Evolutionary conservation across 1,140 invertebrate species (phyloP), one percentile per base, ranked within the genome.

Genomic region (Bombus huntii): DNA sequence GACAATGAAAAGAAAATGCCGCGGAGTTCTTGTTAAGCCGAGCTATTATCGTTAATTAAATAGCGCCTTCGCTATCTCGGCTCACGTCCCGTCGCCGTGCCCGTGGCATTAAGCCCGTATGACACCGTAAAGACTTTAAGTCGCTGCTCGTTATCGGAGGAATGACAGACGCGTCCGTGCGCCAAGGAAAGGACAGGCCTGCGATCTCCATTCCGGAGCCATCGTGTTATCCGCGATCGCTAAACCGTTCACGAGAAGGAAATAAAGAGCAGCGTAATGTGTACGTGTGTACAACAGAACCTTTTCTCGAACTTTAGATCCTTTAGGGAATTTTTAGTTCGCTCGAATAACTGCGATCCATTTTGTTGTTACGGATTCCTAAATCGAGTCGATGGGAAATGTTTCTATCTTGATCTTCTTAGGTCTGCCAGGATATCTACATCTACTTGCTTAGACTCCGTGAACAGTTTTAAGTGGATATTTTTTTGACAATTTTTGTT

Each of bases 11-110:
- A 92, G 90, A 89, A 92, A 91, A 91, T 81, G 90, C 74, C 89
- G 90, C 83, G 83, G 88, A 89, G 91, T 83, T 93, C 91, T 93
- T 89, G 91, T 92, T 93, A 93, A 86, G 82, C 87, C 88, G 81
- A 84, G 92, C 91, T 93, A 93, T 94, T 94, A 94, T 93, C 92
- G 92, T 93, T 94, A 93, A 94, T 93, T 94, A 94, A 93, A 93
- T 92, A 93, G 91, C 91, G 88, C 87, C 89, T 91, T 91, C 81
- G 88, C 91, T 93, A 93, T 94, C 92, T 90, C 75, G 70, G 74
- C 84, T 91, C 90, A 90, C 88, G 92, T 89, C 88, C 83, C 83
- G 91, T 89, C 87, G 87, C 88, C 91, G 90, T 91, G 91, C 89
- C 89, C 91, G 87, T 86, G 88, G 88, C 90, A 92, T 92, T 92